Conservation (phyloP, 2,888 invertebrate genomes). For the Ectemnius cavifrons region DNA sequence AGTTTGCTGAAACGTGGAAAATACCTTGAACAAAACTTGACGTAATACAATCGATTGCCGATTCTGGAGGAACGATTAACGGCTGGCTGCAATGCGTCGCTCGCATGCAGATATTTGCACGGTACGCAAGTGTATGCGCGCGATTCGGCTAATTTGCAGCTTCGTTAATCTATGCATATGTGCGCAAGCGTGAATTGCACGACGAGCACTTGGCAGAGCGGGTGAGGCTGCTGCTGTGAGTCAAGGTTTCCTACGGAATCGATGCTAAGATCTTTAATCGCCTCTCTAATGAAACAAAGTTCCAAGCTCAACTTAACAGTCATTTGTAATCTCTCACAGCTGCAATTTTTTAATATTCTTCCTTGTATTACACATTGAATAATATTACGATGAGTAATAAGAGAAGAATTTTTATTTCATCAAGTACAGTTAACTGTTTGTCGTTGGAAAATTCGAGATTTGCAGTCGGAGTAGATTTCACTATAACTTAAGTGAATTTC, state of each 20-base stretch:
- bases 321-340: no score
- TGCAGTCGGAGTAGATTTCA: no score
- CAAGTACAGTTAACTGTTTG: no score
- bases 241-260: conserved; percentile 50
- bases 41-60: conserved; percentile 17
- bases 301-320: no score
- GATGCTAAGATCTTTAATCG: conserved; percentile 43
- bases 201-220: conserved; percentile 16
- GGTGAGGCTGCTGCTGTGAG: conserved; percentile 33
- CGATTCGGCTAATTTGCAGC: conserved; percentile 53
- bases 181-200: conserved; percentile 54
- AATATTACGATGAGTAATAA: no score
- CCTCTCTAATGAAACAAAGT: background rate
- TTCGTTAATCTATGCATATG: conserved; percentile 51
- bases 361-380: no score
- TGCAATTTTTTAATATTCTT: no score
- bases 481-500: no score
- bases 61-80: conserved; percentile 25
- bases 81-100: conserved; percentile 39
- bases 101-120: conserved; percentile 49
- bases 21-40: conserved; percentile 36
- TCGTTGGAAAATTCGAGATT: no score
- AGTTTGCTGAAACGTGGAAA: background rate
- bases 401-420: no score
- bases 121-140: conserved; percentile 35